Evolutionary conservation across 2,113 vertebrate genomes (phyloP).

Genomic region (Lethenteron reissneri): DNA sequence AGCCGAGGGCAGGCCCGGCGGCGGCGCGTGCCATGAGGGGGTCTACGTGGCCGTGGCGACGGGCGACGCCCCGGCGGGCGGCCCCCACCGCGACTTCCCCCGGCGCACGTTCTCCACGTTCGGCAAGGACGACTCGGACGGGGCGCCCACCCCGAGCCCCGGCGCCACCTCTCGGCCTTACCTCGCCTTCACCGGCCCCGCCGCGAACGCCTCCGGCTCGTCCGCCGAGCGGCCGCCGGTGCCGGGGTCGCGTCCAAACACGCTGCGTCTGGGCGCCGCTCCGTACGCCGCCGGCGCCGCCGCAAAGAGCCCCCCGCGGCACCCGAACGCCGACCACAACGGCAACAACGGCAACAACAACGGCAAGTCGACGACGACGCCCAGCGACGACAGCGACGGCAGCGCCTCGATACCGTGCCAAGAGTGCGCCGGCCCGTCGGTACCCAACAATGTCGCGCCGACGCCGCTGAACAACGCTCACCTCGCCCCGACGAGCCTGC

Average conservation of each 20-base stretch:
- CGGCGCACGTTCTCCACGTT: constrained; percentile 2
- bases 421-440: not conserved
- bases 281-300: not conserved
- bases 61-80: not conserved
- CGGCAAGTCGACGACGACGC: not conserved
- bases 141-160: not conserved
- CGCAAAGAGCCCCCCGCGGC: not conserved
- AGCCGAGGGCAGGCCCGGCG: constrained; percentile 25
- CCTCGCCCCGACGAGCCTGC: not conserved
- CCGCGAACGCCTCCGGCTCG: not conserved
- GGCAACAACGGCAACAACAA: no score
- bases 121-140: constrained; percentile 1
- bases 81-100: constrained; percentile 5
- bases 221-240: not conserved
- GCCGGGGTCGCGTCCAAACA: not conserved
- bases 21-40: not conserved
- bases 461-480: not conserved
- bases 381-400: not conserved
- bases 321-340: not conserved
- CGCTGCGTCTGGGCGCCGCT: not conserved
- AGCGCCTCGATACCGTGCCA: not conserved
- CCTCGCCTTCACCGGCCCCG: not conserved
- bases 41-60: not conserved
- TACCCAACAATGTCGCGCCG: not conserved
- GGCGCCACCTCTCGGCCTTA: not conserved